Evolutionary conservation across 2,888 invertebrate species (phyloP), one percentile per base, ranked within the genome.

Genomic region (Phymatocera aterrima): DNA sequence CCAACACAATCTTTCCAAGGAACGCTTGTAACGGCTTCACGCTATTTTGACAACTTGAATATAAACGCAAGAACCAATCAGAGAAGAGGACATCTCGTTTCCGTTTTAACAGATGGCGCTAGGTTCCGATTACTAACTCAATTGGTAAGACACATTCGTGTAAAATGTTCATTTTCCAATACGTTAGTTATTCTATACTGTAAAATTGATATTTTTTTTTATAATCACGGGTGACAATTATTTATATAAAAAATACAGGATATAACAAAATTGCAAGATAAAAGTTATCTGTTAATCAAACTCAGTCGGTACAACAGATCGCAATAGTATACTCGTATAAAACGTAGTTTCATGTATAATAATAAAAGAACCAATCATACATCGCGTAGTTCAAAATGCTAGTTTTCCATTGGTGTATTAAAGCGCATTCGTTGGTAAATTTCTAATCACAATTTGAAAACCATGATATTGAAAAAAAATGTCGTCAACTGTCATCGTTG

Each of bases 1-100:
- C 46, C 48, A 72, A 75, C 40, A 75, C 28, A 0, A n/a, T 57
- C 10, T 60, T 75, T 57, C 43, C 21, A 43, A 75, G n/a, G 75
- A 72, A 75, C 75, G 75, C 75, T 75, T 60, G 57, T 75, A 75
- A 75, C 75, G 75, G 75, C 75, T 75, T 54, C 40, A 75, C 75
- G 75, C 75, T 75, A 75, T 81, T 83, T 84, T 83, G 81, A 83
- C 81, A 82, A 82, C 81, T 83, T 82, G 82, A 83, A 83, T 78
- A 81, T 79, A 74, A 81, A 81, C 82, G 61, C 79, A 79, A 46
- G 28, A 46, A 54, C 84, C 84, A 84, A 83, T 83, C 80, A 74
- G 65, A 77, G 57, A 18, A 43, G 54, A 18, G n/a, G 65, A 15
- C 54, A 8, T 31, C 24, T 34, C 12, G 5, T 75, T 72, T 75